These are phyloP conservation scores for Hoplostethus atlanticus DNA, from an alignment of 2,797 vertebrate species.

Conservation along the genomic window DNA sequence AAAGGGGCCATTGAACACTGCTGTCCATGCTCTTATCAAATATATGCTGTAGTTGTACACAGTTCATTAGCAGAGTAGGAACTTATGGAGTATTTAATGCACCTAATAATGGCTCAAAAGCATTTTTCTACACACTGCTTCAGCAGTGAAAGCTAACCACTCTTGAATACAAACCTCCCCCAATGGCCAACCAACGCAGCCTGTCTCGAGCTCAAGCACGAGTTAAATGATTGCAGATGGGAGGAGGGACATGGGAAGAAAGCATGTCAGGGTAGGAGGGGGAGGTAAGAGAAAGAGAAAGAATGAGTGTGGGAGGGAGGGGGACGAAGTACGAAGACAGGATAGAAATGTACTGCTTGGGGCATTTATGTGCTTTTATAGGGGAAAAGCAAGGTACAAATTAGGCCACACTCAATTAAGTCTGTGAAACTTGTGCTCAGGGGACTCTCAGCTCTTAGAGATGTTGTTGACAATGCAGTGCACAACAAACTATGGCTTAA, in stretches of 20 bases:
- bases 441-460: slow-evolving; percentile 80
- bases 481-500: slow-evolving; percentile 63
- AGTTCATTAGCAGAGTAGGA: slow-evolving; percentile 62
- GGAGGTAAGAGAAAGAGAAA: slow-evolving; percentile 48
- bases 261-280: slow-evolving; percentile 66
- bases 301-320: slow-evolving; percentile 58
- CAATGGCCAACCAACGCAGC: slow-evolving; percentile 33
- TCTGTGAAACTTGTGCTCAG: slow-evolving; percentile 73
- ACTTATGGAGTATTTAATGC: slow-evolving; percentile 57
- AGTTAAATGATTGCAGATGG: slow-evolving; percentile 54
- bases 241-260: slow-evolving; percentile 55
- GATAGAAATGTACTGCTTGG: slow-evolving; percentile 72
- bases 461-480: slow-evolving; percentile 70
- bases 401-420: slow-evolving; percentile 84
- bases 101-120: slow-evolving; percentile 48
- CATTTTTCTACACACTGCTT: slow-evolving; percentile 49
- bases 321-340: slow-evolving; percentile 70
- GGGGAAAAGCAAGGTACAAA: slow-evolving; percentile 78
- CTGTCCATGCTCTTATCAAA: slow-evolving; percentile 56
- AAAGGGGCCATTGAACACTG: slow-evolving; percentile 58
- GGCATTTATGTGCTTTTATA: slow-evolving; percentile 82
- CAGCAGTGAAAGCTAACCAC: slow-evolving; percentile 35
- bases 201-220: slow-evolving; percentile 51
- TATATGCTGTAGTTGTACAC: slow-evolving; percentile 42
- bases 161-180: slow-evolving; percentile 40